Evolutionary conservation across 2,113 vertebrate genomes (phyloP), one percentile per base, ranked within the genome.

Genomic region (Varanus salvator): DNA sequence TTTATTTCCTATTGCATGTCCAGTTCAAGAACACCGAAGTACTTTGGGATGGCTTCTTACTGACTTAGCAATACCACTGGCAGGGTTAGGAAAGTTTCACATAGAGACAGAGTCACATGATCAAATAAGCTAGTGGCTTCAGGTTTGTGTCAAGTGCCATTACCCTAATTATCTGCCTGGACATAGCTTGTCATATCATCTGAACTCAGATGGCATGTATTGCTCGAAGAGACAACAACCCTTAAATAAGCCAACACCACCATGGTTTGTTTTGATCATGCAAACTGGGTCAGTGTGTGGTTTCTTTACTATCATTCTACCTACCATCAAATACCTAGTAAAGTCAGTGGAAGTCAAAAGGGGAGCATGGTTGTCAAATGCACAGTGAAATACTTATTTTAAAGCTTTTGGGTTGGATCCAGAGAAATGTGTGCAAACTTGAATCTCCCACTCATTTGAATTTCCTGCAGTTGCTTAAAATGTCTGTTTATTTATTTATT

Each of bases 341-440:
- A 84, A 50, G 2, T 69, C 75, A 48, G 34, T 34, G 21, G 25
- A 17, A 44, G 3, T 60, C 83, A 21, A 91, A 74, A 88, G 78
- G 77, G 25, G 0, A 23, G 82, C 3, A 23, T n/a, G 34, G 60
- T 68, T 87, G 15, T 86, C 80, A 77, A 60, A 57, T 80, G 0
- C 0, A 81, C 19, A 90, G 91, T 92, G 31, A 3, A 85, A 85
- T 77, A 3, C 89, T n/a, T 15, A 77, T 83, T 54, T 5, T 12
- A 84, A 80, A 84, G 60, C 60, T 19, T 34, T 72, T 6, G 17
- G n/a, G 74, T 19, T 38, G 34, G n/a, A 76, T 76, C 4, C 34
- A 25, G 21, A 78, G 25, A 78, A 78, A 78, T 27, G 12, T 1
- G n/a, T 44, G 21, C 8, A 78, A 34, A 75, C 15, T 34, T 34